Percentiles rank a stretch among this genome's conserved stretches.
Evolutionary conservation across 1,140 invertebrate genomes (phyloP).

Genomic region (Neomicropteryx cornuta): DNA sequence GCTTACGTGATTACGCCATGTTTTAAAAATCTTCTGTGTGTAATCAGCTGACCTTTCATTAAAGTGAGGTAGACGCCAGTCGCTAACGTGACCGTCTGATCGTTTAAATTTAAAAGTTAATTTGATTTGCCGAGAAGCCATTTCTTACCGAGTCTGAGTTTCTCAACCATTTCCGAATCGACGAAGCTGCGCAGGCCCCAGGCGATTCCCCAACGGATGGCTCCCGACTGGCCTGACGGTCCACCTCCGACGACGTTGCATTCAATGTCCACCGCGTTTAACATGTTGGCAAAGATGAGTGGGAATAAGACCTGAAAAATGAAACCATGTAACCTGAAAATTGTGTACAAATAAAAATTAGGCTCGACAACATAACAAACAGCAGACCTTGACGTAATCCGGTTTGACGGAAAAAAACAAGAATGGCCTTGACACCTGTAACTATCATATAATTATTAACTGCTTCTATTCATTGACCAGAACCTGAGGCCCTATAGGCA

Average conservation of each 20-base stretch:
- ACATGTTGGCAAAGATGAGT: conserved; percentile 64
- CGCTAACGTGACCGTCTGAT: no score
- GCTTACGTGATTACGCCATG: no score
- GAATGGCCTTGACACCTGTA: no score
- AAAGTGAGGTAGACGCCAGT: neutral
- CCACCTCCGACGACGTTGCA: conserved; percentile 61
- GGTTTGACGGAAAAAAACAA: neutral
- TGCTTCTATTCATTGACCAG: no score
- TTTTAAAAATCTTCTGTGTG: no score
- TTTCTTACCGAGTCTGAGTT: conserved; percentile 72
- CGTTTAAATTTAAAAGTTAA: no score
- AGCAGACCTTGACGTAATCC: neutral
- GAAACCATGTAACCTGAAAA: no score
- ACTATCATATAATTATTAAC: no score
- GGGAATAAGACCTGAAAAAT: conserved; percentile 73
- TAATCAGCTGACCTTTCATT: neutral
- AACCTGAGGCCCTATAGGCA: no score
- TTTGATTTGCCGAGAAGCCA: no score
- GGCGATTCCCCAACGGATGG: conserved; percentile 76
- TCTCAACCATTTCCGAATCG: conserved; percentile 59
- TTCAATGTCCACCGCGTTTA: conserved; percentile 74
- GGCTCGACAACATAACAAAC: conserved; percentile 9
- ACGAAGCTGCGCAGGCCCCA: conserved; percentile 73
- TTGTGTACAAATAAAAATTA: no score
- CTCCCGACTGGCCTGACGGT: conserved; percentile 65